Evolutionary conservation across 2,888 invertebrate genomes (phyloP), one percentile per base, ranked within the genome.

Genomic region (Spilarctia lutea): DNA sequence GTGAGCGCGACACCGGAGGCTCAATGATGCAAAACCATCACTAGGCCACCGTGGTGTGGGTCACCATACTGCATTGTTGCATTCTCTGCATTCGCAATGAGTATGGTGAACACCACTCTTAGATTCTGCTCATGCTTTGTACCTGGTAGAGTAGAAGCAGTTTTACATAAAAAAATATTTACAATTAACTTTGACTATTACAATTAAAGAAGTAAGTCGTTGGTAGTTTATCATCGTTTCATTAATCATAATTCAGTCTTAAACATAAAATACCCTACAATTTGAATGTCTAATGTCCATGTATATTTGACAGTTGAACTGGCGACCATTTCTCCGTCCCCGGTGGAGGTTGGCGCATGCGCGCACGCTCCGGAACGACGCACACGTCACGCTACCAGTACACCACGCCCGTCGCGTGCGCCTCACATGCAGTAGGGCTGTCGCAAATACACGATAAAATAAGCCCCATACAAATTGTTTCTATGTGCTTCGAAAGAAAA

Each of bases 361-460:
- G 89, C 87, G 82, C 92, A 90, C 84, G 85, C 90, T 92, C 88
- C 86, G 94, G 93, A 94, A 94, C 93, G 89, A 84, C 90, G 93
- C 90, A 84, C 92, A 87, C 94, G 94, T 92, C 93, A 93, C 93
- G 93, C 91, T 88, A 84, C 80, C 86, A 78, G 85, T 86, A 86
- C 84, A 82, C 84, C 85, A 83, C 87, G 82, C 83, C 83, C 82
- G 85, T 81, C 87, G 86, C 88, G 88, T 86, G 87, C 84, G 83
- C 82, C 73, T 70, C 83, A 75, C 69, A 69, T 84, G 79, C 72
- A 8, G 8, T 68, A 78, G 76, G 76, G 76, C 20, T 76, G 65
- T 11, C 71, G 20, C 70, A 60, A 60, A 27, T 20, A 24, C 56
- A 60, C 0, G 16, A 39, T 70, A 70, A 27, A 27, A 27, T 2